phyloP scores from a whole-genome alignment of 2,888 invertebrate species.

The Cheilosia grossa region DNA sequence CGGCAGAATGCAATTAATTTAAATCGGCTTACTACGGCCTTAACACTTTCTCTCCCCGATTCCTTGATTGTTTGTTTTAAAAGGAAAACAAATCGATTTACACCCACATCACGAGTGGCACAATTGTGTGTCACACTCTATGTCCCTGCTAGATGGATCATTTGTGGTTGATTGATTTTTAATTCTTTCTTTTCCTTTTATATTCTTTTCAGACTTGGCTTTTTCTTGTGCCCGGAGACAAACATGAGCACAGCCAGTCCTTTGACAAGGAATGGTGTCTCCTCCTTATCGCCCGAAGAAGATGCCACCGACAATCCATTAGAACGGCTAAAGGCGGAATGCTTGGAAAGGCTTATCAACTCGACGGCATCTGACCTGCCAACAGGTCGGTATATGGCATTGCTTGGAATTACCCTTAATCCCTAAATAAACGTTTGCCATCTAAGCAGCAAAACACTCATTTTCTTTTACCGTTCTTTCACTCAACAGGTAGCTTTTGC shows the following conservation, averaged over 20 bases:
- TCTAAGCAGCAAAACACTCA: background rate
- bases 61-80: background rate
- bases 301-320: conserved; percentile 78
- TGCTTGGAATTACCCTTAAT: conserved; percentile 6
- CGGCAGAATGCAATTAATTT: conserved; percentile 35
- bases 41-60: conserved; percentile 6
- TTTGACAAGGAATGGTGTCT: conserved; percentile 29
- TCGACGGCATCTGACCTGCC: conserved; percentile 75
- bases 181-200: conserved; percentile 26
- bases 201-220: conserved; percentile 18
- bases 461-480: conserved; percentile 16
- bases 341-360: conserved; percentile 79
- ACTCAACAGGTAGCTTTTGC: conserved; percentile 85
- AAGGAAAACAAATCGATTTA: conserved; percentile 31
- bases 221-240: conserved; percentile 9
- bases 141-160: conserved; percentile 7
- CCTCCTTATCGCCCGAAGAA: conserved; percentile 56
- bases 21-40: conserved; percentile 32
- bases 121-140: background rate
- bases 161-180: conserved; percentile 49
- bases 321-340: conserved; percentile 79
- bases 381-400: conserved; percentile 77
- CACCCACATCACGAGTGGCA: background rate
- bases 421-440: conserved; percentile 10
- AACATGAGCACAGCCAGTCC: conserved; percentile 65